A percentile compares a stretch with the other conserved stretches of the same genome.
phyloP scores from a whole-genome alignment of 2,888 invertebrate genomes.

The Cheilosia impressa region DNA sequence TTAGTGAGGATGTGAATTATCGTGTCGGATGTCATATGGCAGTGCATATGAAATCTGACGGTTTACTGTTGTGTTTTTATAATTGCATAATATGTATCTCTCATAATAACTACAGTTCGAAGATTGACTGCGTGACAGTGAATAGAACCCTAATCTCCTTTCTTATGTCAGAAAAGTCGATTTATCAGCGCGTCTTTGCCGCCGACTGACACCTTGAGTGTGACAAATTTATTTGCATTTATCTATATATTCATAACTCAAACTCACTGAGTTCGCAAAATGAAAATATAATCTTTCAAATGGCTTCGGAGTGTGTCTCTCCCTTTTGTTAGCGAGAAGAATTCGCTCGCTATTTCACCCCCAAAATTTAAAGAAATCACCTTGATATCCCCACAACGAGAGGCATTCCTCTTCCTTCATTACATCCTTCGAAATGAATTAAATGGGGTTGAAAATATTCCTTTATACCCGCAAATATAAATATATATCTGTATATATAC shows the following conservation, averaged over 20 bases:
- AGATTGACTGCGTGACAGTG: not conserved
- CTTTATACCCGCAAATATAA: constrained; percentile 10
- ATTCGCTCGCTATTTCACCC: constrained; percentile 12
- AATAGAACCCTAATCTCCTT: not conserved
- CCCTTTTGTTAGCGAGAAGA: constrained; percentile 1
- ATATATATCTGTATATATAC: too few relatives aligned
- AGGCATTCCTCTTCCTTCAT: constrained; percentile 25
- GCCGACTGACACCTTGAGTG: not conserved
- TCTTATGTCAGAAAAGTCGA: constrained; percentile 6
- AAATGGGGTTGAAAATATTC: constrained; percentile 62
- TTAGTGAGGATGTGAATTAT: constrained; percentile 11
- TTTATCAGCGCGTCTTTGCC: constrained; percentile 17
- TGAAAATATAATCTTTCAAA: constrained; percentile 8
- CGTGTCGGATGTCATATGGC: not conserved
- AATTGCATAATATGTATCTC: too few relatives aligned
- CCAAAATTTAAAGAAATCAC: constrained; percentile 28
- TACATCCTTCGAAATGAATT: constrained; percentile 57
- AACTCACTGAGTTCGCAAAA: not conserved
- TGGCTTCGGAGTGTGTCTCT: constrained; percentile 15
- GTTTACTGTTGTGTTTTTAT: not conserved
- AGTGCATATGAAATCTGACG: not conserved
- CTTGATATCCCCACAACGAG: constrained; percentile 49
- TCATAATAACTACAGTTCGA: too few relatives aligned
- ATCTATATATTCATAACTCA: not conserved
- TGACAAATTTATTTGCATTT: constrained; percentile 36